Evolutionary conservation across 2,113 vertebrate species (phyloP).

Genomic region (Epinephelus moara): DNA sequence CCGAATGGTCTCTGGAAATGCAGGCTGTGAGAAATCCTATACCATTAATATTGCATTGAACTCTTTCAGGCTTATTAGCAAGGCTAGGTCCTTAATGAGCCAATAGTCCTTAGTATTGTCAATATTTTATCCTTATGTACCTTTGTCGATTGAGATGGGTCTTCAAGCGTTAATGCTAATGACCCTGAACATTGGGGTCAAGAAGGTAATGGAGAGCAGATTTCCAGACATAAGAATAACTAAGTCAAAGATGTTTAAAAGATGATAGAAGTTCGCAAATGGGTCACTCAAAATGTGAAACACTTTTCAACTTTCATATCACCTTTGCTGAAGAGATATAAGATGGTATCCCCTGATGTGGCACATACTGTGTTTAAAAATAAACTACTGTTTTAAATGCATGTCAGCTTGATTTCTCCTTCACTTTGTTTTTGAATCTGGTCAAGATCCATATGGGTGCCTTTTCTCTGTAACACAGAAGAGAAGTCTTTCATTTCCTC

Average conservation of each 20-base stretch:
- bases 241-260: conserved; percentile 23
- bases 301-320: conserved; percentile 21
- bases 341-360: neutral
- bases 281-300: neutral
- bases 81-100: conserved; percentile 74
- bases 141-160: conserved; percentile 53
- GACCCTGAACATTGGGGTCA: conserved; percentile 46
- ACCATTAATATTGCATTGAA: conserved; percentile 82
- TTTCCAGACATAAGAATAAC: conserved; percentile 23
- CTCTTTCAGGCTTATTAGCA: conserved; percentile 77
- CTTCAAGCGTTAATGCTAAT: conserved; percentile 51
- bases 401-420: conserved; percentile 32
- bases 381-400: conserved; percentile 16
- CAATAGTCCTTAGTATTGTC: conserved; percentile 75
- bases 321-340: neutral
- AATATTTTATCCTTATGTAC: conserved; percentile 77
- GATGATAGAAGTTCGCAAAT: neutral
- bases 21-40: conserved; percentile 70
- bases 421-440: conserved; percentile 24
- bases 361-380: neutral
- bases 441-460: conserved; percentile 29
- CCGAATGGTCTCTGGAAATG: conserved; percentile 78
- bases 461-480: conserved; percentile 28
- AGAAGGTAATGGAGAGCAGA: conserved; percentile 18
- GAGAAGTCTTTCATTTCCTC: conserved; percentile 55